Conservation (phyloP, 2,113 vertebrate genomes). For the Antechinus flavipes region DNA sequence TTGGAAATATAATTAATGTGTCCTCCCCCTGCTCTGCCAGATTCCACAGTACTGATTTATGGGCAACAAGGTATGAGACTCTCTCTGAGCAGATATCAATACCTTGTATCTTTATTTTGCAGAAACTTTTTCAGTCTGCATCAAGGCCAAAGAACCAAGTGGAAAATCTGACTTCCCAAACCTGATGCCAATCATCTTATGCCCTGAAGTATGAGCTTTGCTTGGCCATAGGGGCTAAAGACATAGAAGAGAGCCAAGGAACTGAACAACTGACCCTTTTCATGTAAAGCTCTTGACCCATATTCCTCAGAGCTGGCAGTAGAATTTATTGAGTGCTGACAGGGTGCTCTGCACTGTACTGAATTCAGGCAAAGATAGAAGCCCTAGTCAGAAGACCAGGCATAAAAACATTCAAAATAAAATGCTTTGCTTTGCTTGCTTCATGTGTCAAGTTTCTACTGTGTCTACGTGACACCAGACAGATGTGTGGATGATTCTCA, state of each 20-base stretch:
- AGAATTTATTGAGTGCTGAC: constrained; percentile 13
- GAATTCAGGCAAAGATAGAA: background rate
- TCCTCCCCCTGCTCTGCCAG: background rate
- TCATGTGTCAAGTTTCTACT: background rate
- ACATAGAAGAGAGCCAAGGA: background rate
- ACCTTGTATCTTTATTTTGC: background rate
- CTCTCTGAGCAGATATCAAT: background rate
- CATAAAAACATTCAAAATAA: background rate
- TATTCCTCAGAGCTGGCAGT: background rate
- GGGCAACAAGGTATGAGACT: background rate
- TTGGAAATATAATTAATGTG: background rate
- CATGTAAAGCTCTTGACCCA: constrained; percentile 1
- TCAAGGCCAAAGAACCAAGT: background rate
- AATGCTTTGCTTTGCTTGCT: background rate
- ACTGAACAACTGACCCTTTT: constrained; percentile 15
- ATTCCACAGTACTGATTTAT: background rate
- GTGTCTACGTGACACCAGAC: background rate
- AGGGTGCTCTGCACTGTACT: background rate
- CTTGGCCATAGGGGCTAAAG: background rate
- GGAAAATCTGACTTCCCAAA: background rate
- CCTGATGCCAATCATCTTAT: background rate
- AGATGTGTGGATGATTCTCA: background rate
- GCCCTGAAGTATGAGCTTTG: background rate
- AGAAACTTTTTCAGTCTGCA: background rate
- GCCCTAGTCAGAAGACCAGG: background rate